Conservation (phyloP, 2,113 vertebrate genomes). For the Hydropotes inermis region DNA sequence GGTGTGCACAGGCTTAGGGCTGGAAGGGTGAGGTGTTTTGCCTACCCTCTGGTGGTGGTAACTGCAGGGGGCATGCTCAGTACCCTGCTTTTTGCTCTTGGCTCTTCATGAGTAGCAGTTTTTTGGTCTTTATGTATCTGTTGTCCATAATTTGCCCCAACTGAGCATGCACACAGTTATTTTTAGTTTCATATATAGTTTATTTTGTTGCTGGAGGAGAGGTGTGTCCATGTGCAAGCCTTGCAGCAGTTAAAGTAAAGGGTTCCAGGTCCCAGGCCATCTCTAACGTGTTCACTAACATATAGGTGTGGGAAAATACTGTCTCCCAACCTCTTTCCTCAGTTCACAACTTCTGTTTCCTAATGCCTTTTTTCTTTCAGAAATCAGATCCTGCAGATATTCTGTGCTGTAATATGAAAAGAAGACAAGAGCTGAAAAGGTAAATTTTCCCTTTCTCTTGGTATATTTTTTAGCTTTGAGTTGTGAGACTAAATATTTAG, state of each 20-base stretch:
- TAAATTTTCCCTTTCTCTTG: constrained; percentile 59
- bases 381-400: constrained; percentile 61
- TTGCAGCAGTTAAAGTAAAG: background rate
- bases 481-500: background rate
- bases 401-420: constrained; percentile 46
- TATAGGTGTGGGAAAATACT: background rate
- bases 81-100: background rate
- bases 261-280: background rate
- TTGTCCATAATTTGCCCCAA: background rate
- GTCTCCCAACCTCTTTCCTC: background rate
- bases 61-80: background rate
- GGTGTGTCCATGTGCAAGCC: background rate
- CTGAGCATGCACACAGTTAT: background rate
- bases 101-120: background rate
- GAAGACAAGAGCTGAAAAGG: constrained; percentile 71
- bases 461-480: background rate
- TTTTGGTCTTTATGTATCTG: background rate
- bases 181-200: background rate
- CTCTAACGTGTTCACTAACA: background rate
- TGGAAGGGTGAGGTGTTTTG: background rate
- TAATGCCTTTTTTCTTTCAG: constrained; percentile 66
- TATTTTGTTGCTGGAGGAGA: background rate
- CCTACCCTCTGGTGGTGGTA: background rate
- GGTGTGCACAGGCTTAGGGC: background rate
- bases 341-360: background rate